Evolutionary conservation across 1,140 invertebrate genomes (phyloP), one percentile per base, ranked within the genome.

Genomic region (Lepidostoma basale): DNA sequence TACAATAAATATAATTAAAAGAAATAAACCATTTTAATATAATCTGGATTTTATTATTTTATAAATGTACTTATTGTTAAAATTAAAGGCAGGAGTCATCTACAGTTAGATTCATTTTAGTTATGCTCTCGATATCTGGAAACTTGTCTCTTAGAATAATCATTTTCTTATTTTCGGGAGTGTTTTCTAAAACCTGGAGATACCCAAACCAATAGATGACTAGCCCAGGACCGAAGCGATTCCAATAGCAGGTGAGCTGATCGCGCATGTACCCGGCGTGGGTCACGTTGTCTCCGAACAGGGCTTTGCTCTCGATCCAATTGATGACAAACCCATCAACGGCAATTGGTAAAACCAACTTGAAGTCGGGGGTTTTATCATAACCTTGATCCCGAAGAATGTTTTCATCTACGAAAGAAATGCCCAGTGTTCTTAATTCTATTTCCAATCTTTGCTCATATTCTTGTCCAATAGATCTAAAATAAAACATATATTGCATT

Each of bases 171-270:
- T 79, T 78, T 78, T 83, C 82, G 18, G 78, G 76, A n/a, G 76
- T 82, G 0, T 74, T 75, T 62, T 83, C 77, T 39, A 83, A 74
- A 0, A 75, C 79, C 72, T 95, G 92, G 12, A 96, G 81, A 78
- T 89, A 97, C 18, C 95, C 95, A 85, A 96, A 96, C 96, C 96
- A 98, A 78, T 98, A 98, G 73, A 98, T 97, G 2, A 98, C 93
- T 62, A 97, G 83, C 2, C 96, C 96, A 12, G 94, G 88, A 3
- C 96, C 96, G 87, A 97, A 98, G 74, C 93, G 87, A 81, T 97
- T 98, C 89, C 91, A 95, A 77, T 98, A 98, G 76, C 92, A 93
- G 69, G 88, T 85, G 72, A 92, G 89, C 77, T 98, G 96, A 76
- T 95, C 90, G 75, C 90, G 91, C 20, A 95, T 83, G 79, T 97